Conservation (phyloP, 1,140 invertebrate species). For the Micrasema minimum region DNA sequence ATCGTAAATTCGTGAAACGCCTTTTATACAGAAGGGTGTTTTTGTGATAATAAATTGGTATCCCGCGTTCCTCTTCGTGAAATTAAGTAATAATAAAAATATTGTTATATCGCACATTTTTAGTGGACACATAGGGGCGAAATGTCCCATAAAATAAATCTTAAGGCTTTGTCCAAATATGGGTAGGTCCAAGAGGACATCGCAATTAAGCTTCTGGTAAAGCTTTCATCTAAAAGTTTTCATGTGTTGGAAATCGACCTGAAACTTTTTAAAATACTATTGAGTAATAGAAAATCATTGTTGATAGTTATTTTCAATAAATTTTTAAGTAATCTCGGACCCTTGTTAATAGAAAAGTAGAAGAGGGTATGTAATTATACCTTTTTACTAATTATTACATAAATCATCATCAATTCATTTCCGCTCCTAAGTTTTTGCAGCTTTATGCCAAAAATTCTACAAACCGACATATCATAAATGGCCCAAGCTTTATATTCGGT, state of each 20-base stretch:
- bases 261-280: not conserved
- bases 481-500: no score
- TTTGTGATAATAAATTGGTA: slow-evolving; percentile 15
- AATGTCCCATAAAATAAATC: slow-evolving; percentile 33
- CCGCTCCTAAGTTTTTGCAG: no score
- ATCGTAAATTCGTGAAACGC: not conserved
- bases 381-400: no score
- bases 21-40: not conserved
- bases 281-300: no score
- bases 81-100: slow-evolving; percentile 37
- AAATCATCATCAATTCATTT: no score
- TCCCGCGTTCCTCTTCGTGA: slow-evolving; percentile 15
- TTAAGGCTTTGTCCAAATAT: slow-evolving; percentile 26
- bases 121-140: slow-evolving; percentile 14
- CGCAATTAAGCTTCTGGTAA: not conserved
- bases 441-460: no score
- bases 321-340: no score
- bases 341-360: no score
- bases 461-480: no score
- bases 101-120: slow-evolving; percentile 33
- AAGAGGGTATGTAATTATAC: no score
- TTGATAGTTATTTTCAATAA: no score
- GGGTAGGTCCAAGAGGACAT: not conserved
- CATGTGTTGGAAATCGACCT: not conserved
- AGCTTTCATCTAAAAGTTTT: not conserved